phyloP scores from a whole-genome alignment of 1,140 invertebrate genomes.

The Apis mellifera region DNA sequence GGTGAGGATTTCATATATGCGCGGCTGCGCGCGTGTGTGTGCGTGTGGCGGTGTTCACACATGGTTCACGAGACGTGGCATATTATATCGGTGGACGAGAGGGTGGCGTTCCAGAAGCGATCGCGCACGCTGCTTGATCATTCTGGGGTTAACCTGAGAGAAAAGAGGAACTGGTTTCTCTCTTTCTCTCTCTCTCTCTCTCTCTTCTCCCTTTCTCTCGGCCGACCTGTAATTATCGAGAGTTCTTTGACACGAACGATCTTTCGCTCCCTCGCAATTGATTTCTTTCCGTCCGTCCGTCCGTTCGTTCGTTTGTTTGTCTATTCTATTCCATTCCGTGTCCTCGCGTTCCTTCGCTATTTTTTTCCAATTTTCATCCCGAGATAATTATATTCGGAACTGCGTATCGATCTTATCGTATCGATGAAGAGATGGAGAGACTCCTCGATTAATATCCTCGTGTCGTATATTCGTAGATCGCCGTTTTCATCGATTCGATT shows the following conservation, averaged over 20 bases:
- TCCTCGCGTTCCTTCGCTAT: neutral
- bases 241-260: conserved; percentile 47
- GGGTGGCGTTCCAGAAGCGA: conserved; percentile 39
- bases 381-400: too few species aligned
- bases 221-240: conserved; percentile 50
- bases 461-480: too few species aligned
- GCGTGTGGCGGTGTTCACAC: neutral
- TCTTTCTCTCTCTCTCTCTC: neutral
- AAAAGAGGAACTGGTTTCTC: conserved; percentile 42
- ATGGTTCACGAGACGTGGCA: neutral
- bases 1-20: conserved; percentile 2
- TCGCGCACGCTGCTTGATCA: conserved; percentile 47
- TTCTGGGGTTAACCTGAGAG: conserved; percentile 17
- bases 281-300: conserved; percentile 26
- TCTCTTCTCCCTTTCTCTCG: neutral
- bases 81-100: conserved; percentile 47
- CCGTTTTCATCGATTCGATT: too few species aligned
- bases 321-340: too few species aligned
- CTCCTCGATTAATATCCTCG: too few species aligned
- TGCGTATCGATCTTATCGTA: too few species aligned
- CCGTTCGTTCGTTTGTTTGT: conserved; percentile 3
- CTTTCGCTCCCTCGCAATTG: conserved; percentile 21
- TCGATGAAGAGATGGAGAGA: too few species aligned
- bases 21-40: neutral
- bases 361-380: neutral